phyloP scores from a whole-genome alignment of 2,797 vertebrate species.

The Danio kyathit region DNA sequence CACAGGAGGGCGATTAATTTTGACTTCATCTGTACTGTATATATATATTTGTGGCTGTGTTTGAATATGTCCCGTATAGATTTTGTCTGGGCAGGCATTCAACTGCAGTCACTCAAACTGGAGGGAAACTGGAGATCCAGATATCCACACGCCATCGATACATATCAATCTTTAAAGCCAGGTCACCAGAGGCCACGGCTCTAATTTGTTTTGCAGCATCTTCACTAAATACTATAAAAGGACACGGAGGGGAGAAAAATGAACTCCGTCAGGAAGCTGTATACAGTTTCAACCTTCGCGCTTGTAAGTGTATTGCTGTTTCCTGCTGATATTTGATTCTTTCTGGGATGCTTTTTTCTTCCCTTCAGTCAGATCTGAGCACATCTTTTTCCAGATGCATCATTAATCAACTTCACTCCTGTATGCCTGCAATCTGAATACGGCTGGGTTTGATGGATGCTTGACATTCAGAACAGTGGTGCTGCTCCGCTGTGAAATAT shows the following conservation, averaged over 20 bases:
- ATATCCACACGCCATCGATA: constrained; percentile 58
- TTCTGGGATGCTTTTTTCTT: constrained; percentile 74
- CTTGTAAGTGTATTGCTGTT: constrained; percentile 82
- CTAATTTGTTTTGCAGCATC: constrained; percentile 60
- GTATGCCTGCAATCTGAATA: constrained; percentile 75
- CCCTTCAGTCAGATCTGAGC: constrained; percentile 78
- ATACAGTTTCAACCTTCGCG: constrained; percentile 83
- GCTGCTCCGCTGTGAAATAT: constrained; percentile 53
- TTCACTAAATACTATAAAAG: constrained; percentile 62
- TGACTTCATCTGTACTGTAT: too few relatives aligned
- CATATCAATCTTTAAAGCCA: constrained; percentile 62
- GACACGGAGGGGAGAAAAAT: constrained; percentile 73
- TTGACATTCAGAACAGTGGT: constrained; percentile 72
- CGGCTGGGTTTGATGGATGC: constrained; percentile 68
- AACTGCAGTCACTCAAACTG: constrained; percentile 56
- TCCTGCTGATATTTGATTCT: constrained; percentile 85
- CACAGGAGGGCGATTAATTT: too few relatives aligned
- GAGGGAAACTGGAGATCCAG: constrained; percentile 52
- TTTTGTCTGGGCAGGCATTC: constrained; percentile 57
- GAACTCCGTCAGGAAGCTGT: constrained; percentile 82
- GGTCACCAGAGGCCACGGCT: constrained; percentile 41
- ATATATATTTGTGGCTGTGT: constrained; percentile 10
- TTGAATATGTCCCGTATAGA: constrained; percentile 55
- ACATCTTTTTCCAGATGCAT: constrained; percentile 77
- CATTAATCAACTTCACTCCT: constrained; percentile 81